A percentile compares a stretch with the other conserved stretches of the same genome.
Evolutionary conservation across 1,140 invertebrate species (phyloP).

Genomic region (Drosophila nannoptera): DNA sequence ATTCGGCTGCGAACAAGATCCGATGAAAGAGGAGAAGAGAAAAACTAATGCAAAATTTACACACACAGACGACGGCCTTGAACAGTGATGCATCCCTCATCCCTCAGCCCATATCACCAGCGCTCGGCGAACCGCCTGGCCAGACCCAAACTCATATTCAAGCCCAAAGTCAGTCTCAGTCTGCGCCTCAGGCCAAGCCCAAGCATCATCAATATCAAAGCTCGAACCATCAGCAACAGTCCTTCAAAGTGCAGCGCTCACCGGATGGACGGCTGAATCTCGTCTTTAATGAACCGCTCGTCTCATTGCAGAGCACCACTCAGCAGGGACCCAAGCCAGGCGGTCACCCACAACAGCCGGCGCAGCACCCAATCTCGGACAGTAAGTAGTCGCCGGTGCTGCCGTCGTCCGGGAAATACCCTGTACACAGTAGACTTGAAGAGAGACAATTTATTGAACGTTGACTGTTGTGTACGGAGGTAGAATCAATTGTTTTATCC

Average conservation of each 20-base stretch:
- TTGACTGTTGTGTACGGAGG: too few species aligned
- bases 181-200: conserved; percentile 28
- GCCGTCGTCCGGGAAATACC: not conserved
- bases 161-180: conserved; percentile 14
- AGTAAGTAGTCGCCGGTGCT: conserved; percentile 44
- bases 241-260: conserved; percentile 77
- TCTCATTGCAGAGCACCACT: conserved; percentile 58
- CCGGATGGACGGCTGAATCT: conserved; percentile 78
- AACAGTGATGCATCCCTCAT: conserved; percentile 69
- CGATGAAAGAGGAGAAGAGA: not conserved
- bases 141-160: conserved; percentile 15
- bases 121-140: conserved; percentile 15
- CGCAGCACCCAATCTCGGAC: conserved; percentile 39
- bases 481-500: too few species aligned
- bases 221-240: conserved; percentile 62
- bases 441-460: too few species aligned
- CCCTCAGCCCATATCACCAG: conserved; percentile 67
- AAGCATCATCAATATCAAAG: conserved; percentile 68
- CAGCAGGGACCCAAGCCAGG: conserved; percentile 15
- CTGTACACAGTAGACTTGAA: not conserved
- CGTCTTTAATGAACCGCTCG: conserved; percentile 73
- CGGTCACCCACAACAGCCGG: conserved; percentile 2
- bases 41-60: conserved; percentile 62
- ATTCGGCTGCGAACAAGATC: conserved; percentile 5
- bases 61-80: conserved; percentile 64